phyloP scores from a whole-genome alignment of 2,113 vertebrate genomes.

The Ochotona curzoniae region DNA sequence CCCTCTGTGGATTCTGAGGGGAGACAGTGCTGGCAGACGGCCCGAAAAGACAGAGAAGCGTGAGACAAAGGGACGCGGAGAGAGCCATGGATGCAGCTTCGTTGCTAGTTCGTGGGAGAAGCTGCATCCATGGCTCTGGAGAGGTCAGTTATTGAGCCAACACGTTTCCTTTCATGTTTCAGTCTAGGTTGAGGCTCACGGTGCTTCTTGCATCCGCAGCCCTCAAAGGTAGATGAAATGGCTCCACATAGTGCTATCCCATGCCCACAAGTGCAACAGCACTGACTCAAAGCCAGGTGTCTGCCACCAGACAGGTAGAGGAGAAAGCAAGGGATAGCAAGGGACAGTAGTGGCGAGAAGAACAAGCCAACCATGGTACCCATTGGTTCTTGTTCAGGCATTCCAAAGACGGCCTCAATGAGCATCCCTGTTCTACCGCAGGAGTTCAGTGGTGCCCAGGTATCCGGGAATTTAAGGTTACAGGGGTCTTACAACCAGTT shows the following conservation, averaged over 20 bases:
- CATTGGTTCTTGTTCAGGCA: neutral
- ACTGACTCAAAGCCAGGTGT: neutral
- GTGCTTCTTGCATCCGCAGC: neutral
- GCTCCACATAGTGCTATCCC: neutral
- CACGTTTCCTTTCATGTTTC: conserved; percentile 1
- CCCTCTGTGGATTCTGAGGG: neutral
- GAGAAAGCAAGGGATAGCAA: neutral
- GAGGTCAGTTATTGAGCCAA: neutral
- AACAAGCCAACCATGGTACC: neutral
- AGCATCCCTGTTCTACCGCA: neutral
- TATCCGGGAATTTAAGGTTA: neutral
- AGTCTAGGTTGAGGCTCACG: neutral
- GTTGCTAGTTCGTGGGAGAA: neutral
- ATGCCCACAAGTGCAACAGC: neutral
- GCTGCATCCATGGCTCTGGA: neutral
- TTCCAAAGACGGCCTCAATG: neutral
- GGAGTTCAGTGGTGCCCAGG: neutral
- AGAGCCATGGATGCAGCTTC: neutral
- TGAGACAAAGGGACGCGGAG: neutral
- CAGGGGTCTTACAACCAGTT: neutral
- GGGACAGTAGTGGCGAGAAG: neutral
- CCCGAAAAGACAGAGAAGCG: neutral
- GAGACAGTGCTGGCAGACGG: neutral
- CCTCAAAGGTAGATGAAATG: neutral
- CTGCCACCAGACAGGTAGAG: neutral